phyloP scores from a whole-genome alignment of 2,113 vertebrate species.

The Acanthisitta chloris region DNA sequence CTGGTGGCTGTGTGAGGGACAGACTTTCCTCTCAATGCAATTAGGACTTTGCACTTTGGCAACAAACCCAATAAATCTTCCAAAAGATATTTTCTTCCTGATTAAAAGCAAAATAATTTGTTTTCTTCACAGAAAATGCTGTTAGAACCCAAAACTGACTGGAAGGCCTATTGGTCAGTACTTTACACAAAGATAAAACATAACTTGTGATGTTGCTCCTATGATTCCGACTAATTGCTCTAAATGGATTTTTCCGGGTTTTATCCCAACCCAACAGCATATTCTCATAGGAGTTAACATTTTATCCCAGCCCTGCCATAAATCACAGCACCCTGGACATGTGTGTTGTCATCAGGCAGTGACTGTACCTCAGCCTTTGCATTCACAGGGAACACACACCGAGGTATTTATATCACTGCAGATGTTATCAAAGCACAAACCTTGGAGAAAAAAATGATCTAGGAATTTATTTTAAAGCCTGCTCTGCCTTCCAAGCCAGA shows the following conservation, averaged over 20 bases:
- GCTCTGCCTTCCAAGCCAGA: background rate
- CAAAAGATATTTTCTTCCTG: background rate
- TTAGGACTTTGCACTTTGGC: background rate
- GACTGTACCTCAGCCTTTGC: background rate
- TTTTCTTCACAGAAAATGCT: background rate
- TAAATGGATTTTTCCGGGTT: background rate
- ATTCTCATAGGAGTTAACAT: background rate
- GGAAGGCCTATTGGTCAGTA: background rate
- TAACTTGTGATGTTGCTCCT: fast-evolving
- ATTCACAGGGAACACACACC: background rate
- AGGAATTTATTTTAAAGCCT: slow-evolving; percentile 6
- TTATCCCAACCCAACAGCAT: fast-evolving
- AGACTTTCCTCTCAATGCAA: fast-evolving
- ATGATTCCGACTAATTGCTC: background rate
- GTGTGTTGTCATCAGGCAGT: background rate
- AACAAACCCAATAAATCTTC: background rate
- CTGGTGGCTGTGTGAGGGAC: background rate
- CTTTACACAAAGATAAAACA: background rate
- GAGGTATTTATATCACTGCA: background rate
- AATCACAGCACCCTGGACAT: background rate
- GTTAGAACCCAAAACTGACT: background rate
- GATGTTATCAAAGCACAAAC: slow-evolving; percentile 37
- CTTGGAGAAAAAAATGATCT: background rate
- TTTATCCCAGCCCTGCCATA: background rate
- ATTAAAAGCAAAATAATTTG: background rate